Evolutionary conservation across 2,113 vertebrate species (phyloP), one percentile per base, ranked within the genome.

Genomic region (Petromus typicus): DNA sequence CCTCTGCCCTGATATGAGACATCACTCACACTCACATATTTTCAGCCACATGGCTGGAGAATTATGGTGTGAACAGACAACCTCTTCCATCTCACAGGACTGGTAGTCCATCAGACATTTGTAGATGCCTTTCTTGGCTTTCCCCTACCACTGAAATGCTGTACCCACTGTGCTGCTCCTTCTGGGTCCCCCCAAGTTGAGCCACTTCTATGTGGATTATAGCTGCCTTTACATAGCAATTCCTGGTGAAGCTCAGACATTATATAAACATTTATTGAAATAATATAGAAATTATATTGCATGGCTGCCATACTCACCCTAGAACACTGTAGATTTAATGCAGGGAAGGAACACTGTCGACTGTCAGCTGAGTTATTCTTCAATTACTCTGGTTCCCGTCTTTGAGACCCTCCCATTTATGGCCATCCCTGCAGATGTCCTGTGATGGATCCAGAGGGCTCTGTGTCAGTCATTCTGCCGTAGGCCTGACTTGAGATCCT

Each of bases 41-140:
- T 59, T 27, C 23, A 18, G 25, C 79, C 56, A 10, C 57, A 3
- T 12, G 80, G 14, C 63, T 73, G 93, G 5, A 76, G 75, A 86
- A 51, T 0, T 23, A 43, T 20, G 27, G 34, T 37, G 32, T 45
- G 51, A 63, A 40, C 0, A 40, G 79, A 43, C 32, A 43, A 14
- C 0, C 61, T 91, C 14, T 34, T 3, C 25, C 9, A 32, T 30
- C n/a, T 12, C 0, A 0, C 0, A 67, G 17, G 17, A 14, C 18
- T 54, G 4, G 16, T 43, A 27, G 27, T 30, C 34, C n/a, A 30
- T n/a, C 14, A 2, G 5, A 27, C 23, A 8, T 56, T 71, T 71
- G 32, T 78, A n/a, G 14, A 78, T 18, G 9, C 10, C 80, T 34
- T 80, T 32, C 8, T 63, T 83, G n/a, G 12, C 16, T 85, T 89